These are phyloP conservation scores for Bicyclus anynana DNA, from an alignment of 1,140 invertebrate species.

Conservation along the genomic window DNA sequence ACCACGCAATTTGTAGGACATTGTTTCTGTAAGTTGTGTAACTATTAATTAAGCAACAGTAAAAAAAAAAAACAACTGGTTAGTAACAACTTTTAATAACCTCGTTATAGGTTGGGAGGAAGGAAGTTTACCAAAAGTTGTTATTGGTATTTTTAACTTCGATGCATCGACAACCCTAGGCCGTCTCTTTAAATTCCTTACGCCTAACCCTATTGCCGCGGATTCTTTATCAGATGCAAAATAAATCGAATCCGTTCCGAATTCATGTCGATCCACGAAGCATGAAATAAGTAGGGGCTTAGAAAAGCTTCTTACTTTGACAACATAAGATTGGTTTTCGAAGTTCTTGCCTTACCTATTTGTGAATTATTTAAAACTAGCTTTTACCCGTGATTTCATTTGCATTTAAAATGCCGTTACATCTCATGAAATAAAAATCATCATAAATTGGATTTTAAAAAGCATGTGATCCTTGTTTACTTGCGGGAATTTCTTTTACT, in stretches of 20 bases:
- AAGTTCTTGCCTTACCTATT: neutral
- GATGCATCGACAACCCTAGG: neutral
- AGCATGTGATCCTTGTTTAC: no score
- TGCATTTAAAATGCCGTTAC: no score
- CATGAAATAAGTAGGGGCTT: conserved; percentile 44
- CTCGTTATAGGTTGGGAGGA: no score
- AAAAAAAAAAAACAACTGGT: no score
- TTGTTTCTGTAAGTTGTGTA: no score
- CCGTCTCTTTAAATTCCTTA: neutral
- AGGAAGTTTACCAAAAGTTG: no score
- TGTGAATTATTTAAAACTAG: neutral
- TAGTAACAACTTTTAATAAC: no score
- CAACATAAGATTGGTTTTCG: neutral
- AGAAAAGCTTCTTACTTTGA: conserved; percentile 5
- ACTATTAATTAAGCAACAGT: no score
- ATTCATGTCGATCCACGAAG: conserved; percentile 39
- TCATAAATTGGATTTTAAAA: no score
- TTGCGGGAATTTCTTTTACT: no score
- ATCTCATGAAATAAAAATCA: no score
- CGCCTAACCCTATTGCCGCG: conserved; percentile 11
- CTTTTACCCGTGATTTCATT: neutral
- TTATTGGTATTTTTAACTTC: neutral
- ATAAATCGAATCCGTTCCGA: conserved; percentile 34
- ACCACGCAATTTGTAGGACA: no score
- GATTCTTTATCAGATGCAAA: conserved; percentile 8